phyloP scores from a whole-genome alignment of 2,888 invertebrate genomes.

The Acanthosepion esculentum region DNA sequence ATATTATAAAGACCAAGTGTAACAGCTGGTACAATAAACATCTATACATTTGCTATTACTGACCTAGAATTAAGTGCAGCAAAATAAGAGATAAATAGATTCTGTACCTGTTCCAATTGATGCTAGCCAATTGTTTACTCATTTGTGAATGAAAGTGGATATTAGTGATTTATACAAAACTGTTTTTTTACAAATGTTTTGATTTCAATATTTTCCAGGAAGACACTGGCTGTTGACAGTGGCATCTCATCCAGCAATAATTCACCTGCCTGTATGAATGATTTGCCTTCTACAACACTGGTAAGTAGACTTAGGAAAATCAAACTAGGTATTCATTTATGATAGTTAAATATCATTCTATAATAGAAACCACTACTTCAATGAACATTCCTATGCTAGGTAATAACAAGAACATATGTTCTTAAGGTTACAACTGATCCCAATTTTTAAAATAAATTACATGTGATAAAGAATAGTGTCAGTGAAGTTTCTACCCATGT shows the following conservation, averaged over 20 bases:
- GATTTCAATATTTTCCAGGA: not conserved
- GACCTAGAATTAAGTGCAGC: not conserved
- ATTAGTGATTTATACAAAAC: not conserved
- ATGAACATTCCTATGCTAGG: not conserved
- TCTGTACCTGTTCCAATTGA: not conserved
- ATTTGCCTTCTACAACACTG: not conserved
- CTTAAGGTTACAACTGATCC: not conserved
- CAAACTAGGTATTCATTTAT: not conserved
- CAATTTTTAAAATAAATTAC: not conserved
- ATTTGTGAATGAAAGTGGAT: not conserved
- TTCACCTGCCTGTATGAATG: not conserved
- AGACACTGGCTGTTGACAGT: constrained; percentile 1
- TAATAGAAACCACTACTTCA: not conserved
- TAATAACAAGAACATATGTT: not conserved
- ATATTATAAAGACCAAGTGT: not conserved
- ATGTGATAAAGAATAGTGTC: not conserved
- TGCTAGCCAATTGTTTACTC: not conserved
- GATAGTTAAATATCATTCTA: not conserved
- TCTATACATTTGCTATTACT: not conserved
- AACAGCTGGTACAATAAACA: not conserved
- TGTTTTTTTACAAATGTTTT: not conserved
- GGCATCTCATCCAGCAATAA: not conserved
- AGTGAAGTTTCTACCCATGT: not conserved
- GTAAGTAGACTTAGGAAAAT: not conserved
- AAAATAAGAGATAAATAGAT: not conserved